phyloP scores from a whole-genome alignment of 2,888 invertebrate species.

The Capitulum mitella region DNA sequence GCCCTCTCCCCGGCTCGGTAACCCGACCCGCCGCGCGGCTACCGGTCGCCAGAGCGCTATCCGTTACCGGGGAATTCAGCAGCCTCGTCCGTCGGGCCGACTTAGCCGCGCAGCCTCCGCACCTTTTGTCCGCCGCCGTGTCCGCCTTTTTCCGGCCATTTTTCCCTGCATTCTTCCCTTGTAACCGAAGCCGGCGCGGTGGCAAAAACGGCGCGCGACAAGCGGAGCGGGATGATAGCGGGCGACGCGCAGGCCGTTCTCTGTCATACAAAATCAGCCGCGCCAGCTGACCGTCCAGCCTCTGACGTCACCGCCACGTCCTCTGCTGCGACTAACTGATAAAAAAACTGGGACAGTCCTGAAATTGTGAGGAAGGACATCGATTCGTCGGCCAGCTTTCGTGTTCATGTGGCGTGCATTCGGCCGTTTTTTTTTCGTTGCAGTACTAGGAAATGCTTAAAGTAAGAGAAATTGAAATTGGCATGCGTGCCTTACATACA shows the following conservation, averaged over 20 bases:
- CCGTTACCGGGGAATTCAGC: background rate
- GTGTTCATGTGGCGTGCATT: too few relatives aligned
- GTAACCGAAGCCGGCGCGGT: background rate
- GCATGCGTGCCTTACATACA: too few relatives aligned
- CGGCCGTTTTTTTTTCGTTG: too few relatives aligned
- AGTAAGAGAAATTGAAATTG: too few relatives aligned
- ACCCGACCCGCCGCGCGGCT: background rate
- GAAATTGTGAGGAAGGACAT: too few relatives aligned
- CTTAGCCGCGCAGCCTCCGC: background rate
- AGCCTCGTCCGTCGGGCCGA: background rate
- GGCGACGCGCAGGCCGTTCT: slow-evolving; percentile 1
- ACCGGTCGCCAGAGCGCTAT: background rate
- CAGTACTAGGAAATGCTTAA: too few relatives aligned
- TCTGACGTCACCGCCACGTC: background rate
- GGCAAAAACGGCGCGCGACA: background rate
- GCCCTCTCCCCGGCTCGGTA: background rate
- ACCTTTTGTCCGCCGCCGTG: slow-evolving; percentile 4
- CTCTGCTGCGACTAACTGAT: too few relatives aligned
- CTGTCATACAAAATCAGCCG: slow-evolving; percentile 16
- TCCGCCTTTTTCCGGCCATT: background rate
- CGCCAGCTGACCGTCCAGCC: background rate
- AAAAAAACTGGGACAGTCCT: too few relatives aligned
- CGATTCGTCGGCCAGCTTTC: too few relatives aligned
- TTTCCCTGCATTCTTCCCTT: slow-evolving; percentile 16
- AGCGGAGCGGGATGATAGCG: slow-evolving; percentile 13